A percentile compares a stretch with the other conserved stretches of the same genome.
Evolutionary conservation across 2,888 invertebrate genomes (phyloP).

Genomic region (Phaonia tiefii): DNA sequence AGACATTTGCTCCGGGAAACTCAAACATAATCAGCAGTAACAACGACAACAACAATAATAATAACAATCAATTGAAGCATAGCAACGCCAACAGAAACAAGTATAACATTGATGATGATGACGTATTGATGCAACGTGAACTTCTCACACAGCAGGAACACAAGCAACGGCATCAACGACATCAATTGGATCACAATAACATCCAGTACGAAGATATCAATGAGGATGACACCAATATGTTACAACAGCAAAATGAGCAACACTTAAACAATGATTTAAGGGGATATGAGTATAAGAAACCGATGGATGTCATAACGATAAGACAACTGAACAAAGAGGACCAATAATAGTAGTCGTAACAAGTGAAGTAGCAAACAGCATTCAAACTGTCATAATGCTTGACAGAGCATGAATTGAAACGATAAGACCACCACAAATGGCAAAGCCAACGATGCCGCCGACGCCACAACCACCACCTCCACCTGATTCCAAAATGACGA

Average conservation of each 20-base stretch:
- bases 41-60: slow-evolving; percentile 67
- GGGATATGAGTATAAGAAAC: slow-evolving; percentile 64
- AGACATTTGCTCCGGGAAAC: slow-evolving; percentile 66
- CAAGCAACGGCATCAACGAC: slow-evolving; percentile 38
- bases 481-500: slow-evolving; percentile 13
- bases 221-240: slow-evolving; percentile 55
- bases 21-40: slow-evolving; percentile 67
- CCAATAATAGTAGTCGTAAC: slow-evolving; percentile 58
- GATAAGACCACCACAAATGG: slow-evolving; percentile 49
- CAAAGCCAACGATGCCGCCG: slow-evolving; percentile 30
- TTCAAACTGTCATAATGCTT: slow-evolving; percentile 51
- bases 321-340: slow-evolving; percentile 72
- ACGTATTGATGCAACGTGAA: slow-evolving; percentile 62
- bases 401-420: slow-evolving; percentile 43
- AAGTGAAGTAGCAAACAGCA: slow-evolving; percentile 35
- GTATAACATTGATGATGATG: slow-evolving; percentile 35
- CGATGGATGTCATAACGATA: slow-evolving; percentile 76
- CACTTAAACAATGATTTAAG: slow-evolving; percentile 58
- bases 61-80: slow-evolving; percentile 63
- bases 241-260: slow-evolving; percentile 63
- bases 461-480: slow-evolving; percentile 22
- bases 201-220: slow-evolving; percentile 63
- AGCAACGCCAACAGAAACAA: slow-evolving; percentile 69
- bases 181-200: slow-evolving; percentile 57
- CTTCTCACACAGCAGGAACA: slow-evolving; percentile 56